Conservation (phyloP, 1,140 invertebrate genomes). For the Heliconius hewitsoni region DNA sequence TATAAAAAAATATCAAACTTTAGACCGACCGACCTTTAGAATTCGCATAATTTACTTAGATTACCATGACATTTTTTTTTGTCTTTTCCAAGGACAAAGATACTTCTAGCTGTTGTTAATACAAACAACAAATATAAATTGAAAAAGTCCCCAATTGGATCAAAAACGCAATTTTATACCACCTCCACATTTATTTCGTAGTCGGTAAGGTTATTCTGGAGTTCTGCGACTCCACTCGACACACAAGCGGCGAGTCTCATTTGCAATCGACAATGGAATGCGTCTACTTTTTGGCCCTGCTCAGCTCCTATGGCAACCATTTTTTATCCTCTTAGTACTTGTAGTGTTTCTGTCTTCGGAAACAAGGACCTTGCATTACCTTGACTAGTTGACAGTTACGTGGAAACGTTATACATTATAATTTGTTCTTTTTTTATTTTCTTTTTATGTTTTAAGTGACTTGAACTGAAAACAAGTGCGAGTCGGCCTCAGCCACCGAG, state of each 20-base stretch:
- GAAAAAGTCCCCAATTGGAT: neutral
- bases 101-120: neutral
- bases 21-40: too few species aligned
- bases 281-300: constrained; percentile 64
- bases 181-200: constrained; percentile 46
- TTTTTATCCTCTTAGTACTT: constrained; percentile 54
- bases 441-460: neutral
- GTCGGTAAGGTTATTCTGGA: constrained; percentile 14
- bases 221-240: constrained; percentile 43
- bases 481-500: too few species aligned
- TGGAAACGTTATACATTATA: constrained; percentile 10
- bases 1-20: neutral
- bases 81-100: too few species aligned
- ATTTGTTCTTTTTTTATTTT: neutral
- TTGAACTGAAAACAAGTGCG: neutral
- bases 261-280: constrained; percentile 76
- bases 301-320: constrained; percentile 51
- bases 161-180: constrained; percentile 34
- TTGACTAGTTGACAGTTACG: constrained; percentile 33
- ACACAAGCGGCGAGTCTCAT: constrained; percentile 55
- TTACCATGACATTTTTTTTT: too few species aligned
- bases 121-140: neutral
- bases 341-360: constrained; percentile 41
- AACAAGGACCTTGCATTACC: constrained; percentile 47
- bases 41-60: neutral